These are phyloP conservation scores for Numenius arquata DNA, from an alignment of 2,113 vertebrate genomes.

Conservation along the genomic window DNA sequence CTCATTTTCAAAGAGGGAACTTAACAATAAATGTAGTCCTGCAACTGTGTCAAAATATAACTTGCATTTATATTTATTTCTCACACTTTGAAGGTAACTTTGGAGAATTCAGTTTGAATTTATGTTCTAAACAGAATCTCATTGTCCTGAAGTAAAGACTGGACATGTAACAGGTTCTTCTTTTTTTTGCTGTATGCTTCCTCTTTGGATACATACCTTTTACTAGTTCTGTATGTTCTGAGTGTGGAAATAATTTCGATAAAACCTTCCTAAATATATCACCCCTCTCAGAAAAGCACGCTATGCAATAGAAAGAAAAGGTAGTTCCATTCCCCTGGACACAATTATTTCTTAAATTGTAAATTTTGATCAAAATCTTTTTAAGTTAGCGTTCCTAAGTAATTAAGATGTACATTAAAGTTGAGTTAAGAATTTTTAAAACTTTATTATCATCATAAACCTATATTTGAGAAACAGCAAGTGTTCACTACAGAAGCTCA, in stretches of 20 bases:
- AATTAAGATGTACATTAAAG: not conserved
- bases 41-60: slow-evolving; percentile 49
- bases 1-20: slow-evolving; percentile 56
- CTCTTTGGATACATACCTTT: not conserved
- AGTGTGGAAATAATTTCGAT: not conserved
- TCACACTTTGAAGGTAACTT: not conserved
- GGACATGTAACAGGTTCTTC: not conserved
- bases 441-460: not conserved
- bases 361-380: not conserved
- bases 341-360: not conserved
- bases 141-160: not conserved
- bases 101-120: not conserved
- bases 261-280: not conserved
- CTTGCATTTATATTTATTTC: slow-evolving; percentile 28
- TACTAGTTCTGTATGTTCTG: not conserved
- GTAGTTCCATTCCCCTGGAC: not conserved
- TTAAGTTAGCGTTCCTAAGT: not conserved
- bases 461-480: not conserved
- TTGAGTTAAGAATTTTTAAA: not conserved
- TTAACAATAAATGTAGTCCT: slow-evolving; percentile 14
- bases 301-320: not conserved
- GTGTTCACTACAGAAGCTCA: not conserved
- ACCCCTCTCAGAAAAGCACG: not conserved
- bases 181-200: not conserved
- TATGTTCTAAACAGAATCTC: not conserved